These are phyloP conservation scores for Oxycera nigricornis DNA, from an alignment of 2,888 invertebrate species.

Conservation along the genomic window DNA sequence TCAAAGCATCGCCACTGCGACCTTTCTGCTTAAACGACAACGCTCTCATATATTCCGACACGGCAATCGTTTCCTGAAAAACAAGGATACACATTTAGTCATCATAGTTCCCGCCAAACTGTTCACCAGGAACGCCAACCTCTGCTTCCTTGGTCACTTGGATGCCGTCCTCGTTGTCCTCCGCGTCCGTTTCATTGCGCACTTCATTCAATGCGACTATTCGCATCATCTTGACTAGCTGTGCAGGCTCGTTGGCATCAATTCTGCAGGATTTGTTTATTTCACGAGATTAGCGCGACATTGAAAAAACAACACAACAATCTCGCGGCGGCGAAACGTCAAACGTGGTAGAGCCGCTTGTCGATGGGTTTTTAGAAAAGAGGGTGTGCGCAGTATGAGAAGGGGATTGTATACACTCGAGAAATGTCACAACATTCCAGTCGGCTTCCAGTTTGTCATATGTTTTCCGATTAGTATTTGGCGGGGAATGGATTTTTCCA, in stretches of 20 bases:
- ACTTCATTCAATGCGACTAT: conserved; percentile 50
- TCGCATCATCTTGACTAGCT: conserved; percentile 46
- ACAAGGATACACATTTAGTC: neutral
- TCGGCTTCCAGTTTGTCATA: neutral
- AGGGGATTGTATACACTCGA: neutral
- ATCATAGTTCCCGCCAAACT: neutral
- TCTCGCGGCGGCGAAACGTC: neutral
- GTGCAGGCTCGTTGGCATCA: neutral
- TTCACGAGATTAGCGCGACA: neutral
- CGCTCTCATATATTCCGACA: conserved; percentile 80
- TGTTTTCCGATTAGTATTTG: neutral
- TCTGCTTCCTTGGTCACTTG: conserved; percentile 50
- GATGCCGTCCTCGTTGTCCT: conserved; percentile 47
- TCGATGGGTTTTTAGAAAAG: neutral
- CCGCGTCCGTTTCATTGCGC: conserved; percentile 39
- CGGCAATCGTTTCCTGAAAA: conserved; percentile 76
- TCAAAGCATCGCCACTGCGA: conserved; percentile 71
- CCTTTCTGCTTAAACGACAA: conserved; percentile 73
- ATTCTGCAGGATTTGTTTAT: neutral
- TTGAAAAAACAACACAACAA: neutral
- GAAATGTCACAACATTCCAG: conserved; percentile 27
- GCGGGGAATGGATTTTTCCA: neutral
- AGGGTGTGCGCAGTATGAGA: neutral
- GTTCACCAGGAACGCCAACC: conserved; percentile 42
- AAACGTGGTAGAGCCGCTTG: conserved; percentile 6